Evolutionary conservation across 2,888 invertebrate genomes (phyloP), one percentile per base, ranked within the genome.

Genomic region (Cosmia pyralina): DNA sequence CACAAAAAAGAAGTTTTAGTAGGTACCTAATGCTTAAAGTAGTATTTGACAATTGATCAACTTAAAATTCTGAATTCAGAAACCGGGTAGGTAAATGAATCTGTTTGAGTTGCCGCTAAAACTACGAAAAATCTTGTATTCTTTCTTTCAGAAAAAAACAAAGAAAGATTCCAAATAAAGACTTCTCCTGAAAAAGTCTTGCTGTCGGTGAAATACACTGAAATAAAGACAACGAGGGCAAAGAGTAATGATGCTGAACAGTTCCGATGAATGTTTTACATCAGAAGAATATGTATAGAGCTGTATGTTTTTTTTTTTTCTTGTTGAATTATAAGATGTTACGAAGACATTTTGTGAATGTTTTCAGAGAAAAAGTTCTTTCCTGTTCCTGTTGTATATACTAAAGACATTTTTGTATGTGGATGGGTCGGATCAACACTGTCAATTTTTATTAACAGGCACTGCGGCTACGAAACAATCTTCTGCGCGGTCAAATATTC

Each of bases 211-310:
- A 91, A 90, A 92, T 92, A 94, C 91, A 93, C 90, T 90, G 89
- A 91, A 92, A 93, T 91, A 91, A 90, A 92, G 90, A 93, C 93
- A 93, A 93, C 90, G 91, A 92, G 94, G 94, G 94, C 93, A 93
- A 92, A 91, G 94, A 94, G 94, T 94, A 94, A 95, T 94, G 94
- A 94, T 92, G 92, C 93, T 80, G 93, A 94, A 94, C 94, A 90
- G 91, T 89, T 92, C 90, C 92, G 88, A 92, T 93, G 93, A 93
- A 94, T 95, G 94, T 93, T 93, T 94, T 92, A 92, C 90, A 90
- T 93, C 91, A 88, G 68, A 44, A 22, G 22, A 63, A 90, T 77
- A 8, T 84, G 4, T 83, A 85, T 77, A 88, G 92, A 93, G 93
- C 15, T 85, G 92, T 34, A 58, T 34, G n/a, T 44, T 34, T 38